Percentiles rank a stretch among this genome's conserved stretches.
Evolutionary conservation across 2,797 vertebrate genomes (phyloP).

Genomic region (Anguilla pacifica): DNA sequence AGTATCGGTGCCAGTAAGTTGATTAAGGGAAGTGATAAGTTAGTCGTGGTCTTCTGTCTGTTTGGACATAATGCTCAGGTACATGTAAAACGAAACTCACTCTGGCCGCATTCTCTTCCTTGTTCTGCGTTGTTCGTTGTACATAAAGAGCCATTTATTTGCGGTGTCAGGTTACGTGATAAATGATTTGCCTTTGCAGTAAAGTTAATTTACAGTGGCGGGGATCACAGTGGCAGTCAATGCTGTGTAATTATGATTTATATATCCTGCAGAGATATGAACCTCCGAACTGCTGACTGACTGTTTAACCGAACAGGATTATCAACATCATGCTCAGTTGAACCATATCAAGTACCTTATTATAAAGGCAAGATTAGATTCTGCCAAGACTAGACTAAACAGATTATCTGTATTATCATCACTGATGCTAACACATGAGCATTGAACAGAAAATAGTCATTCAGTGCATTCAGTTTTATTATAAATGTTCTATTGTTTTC

Average conservation of each 20-base stretch:
- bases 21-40: not conserved
- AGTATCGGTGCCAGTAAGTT: not conserved
- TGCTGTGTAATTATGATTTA: not conserved
- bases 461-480: no score
- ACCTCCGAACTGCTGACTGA: not conserved
- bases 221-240: not conserved
- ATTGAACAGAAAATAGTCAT: no score
- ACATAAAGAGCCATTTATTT: not conserved
- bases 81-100: not conserved
- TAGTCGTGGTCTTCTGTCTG: not conserved
- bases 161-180: not conserved
- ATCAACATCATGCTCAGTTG: not conserved
- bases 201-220: not conserved
- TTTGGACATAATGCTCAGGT: not conserved
- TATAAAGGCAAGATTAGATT: not conserved
- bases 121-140: not conserved
- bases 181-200: conserved; percentile 1
- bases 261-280: not conserved
- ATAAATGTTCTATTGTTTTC: no score
- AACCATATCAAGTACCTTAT: not conserved
- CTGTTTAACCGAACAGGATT: not conserved
- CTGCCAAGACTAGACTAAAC: no score
- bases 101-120: not conserved
- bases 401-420: no score
- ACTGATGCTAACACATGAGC: no score